Evolutionary conservation across 2,113 vertebrate genomes (phyloP), one percentile per base, ranked within the genome.

Genomic region (Syrmaticus mikado): DNA sequence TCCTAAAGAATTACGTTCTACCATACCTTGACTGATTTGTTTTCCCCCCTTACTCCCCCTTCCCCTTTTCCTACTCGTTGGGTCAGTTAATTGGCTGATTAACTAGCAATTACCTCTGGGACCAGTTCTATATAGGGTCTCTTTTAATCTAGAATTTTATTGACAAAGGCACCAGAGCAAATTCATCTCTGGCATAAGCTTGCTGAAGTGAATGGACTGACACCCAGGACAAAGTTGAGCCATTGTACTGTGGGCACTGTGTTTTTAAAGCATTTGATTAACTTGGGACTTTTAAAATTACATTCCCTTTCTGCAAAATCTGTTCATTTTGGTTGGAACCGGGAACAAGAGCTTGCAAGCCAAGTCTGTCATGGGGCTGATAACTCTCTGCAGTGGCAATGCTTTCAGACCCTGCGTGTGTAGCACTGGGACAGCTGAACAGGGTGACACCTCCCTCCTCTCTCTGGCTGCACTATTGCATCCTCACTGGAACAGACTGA

Each of bases 61-160:
- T 81, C 84, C 79, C 55, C 82, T 89, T 94, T 95, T 93, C 90
- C 92, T 97, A 96, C 95, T 96, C 52, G 21, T 97, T 97, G 95
- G 91, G 85, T 96, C 96, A 97, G 95, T 96, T 98, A 98, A 98
- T 98, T 97, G 97, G 96, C 96, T 98, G 97, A 96, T 98, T 97
- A 98, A 97, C 96, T 95, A 94, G 95, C 96, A 97, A 97, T 98
- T 98, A 97, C 94, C 83, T 89, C 94, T 85, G 95, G 90, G 94
- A 90, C 81, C 41, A 58, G 83, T 94, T 88, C 91, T 90, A 68
- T 38, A 93, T 67, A 95, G 73, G 74, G 91, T 88, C 61, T 92
- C 91, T 94, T 95, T 96, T 87, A 96, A 96, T 75, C 75, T 83
- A 92, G 93, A 96, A 88, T 94, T 96, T 95, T 95, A 95, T 84